Base-by-base conservation (phyloP, 2,113 vertebrate genomes). In the Neomonachus schauinslandi region DNA sequence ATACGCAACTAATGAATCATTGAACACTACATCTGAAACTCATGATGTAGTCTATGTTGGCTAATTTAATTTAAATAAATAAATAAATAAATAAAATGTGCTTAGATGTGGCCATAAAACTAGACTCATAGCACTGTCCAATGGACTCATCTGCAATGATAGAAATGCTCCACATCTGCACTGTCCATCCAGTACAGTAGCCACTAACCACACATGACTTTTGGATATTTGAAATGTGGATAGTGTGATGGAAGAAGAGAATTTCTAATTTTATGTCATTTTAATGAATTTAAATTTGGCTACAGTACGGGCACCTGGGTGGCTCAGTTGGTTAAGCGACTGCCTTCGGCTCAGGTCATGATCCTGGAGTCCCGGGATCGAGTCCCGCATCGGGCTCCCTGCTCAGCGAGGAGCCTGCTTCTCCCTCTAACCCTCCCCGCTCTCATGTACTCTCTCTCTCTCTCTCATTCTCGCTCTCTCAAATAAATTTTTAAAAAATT, bases 221-320 rank as follows among this genome's bases (percentile, higher is more conserved):
- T 46, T 4, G 15, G 89, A 22, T 16, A 65, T 46, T 77, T 77
- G 53, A 89, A 96, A 94, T 63, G 24, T 85, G 57, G 21, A 11
- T 55, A 31, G 2, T 55, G 49, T 39, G 33, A 71, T 22, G 31
- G 7, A 89, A 77, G 24, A 77, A 77, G 22, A 82, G 21, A 89
- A 57, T 86, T 74, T 86, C 53, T 74, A 69, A 72, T 57, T 89
- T 77, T 36, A 14, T 69, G 63, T 87, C 18, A 84, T 71, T 89
- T 95, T 81, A 49, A 81, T 69, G 89, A 24, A 74, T 94, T 90
- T 72, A 94, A 92, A 87, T 31, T 31, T 36, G 33, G 13, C 53
- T 92, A 6, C 46, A 14, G 49, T 18, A 26, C n/a, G n/a, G n/a
- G n/a, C n/a, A n/a, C n/a, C n/a, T n/a, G n/a, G n/a, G n/a, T n/a